Percentiles rank a stretch among this genome's conserved stretches.
phyloP scores from a whole-genome alignment of 2,888 invertebrate genomes.

The Drosophila mimica region DNA sequence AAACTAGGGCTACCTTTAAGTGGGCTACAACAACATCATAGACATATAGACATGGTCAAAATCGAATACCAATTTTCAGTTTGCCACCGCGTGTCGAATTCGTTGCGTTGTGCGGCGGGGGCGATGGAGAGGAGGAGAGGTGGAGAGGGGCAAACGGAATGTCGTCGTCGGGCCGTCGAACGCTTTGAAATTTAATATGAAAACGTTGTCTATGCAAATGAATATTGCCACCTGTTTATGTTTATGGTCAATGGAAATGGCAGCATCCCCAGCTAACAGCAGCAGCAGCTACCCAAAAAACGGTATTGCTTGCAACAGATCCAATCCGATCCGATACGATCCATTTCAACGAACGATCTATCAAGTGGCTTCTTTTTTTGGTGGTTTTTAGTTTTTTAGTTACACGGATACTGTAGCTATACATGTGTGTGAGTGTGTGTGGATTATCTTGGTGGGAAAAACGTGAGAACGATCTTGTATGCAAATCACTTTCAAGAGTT shows the following conservation, averaged over 20 bases:
- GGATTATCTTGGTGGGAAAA: slow-evolving; percentile 78
- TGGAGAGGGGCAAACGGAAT: slow-evolving; percentile 48
- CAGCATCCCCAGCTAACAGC: slow-evolving; percentile 35
- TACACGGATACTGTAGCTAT: slow-evolving; percentile 17
- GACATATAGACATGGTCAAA: slow-evolving; percentile 51
- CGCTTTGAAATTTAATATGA: slow-evolving; percentile 79
- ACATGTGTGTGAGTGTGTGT: slow-evolving; percentile 26
- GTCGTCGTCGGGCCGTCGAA: slow-evolving; percentile 68
- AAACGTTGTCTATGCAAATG: slow-evolving; percentile 80
- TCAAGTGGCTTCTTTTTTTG: slow-evolving; percentile 49
- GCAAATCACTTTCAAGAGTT: slow-evolving; percentile 74
- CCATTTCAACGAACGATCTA: slow-evolving; percentile 58
- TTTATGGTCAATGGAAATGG: slow-evolving; percentile 71
- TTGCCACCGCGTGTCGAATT: slow-evolving; percentile 50
- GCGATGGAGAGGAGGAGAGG: not conserved
- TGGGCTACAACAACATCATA: slow-evolving; percentile 20
- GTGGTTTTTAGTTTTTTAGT: not conserved
- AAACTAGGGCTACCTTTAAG: slow-evolving; percentile 55
- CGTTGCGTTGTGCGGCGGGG: slow-evolving; percentile 21
- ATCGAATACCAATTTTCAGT: slow-evolving; percentile 63
- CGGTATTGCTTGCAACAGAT: slow-evolving; percentile 67
- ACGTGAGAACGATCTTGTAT: slow-evolving; percentile 76
- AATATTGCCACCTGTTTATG: slow-evolving; percentile 82
- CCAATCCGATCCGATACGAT: slow-evolving; percentile 24
- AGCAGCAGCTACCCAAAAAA: slow-evolving; percentile 34